Evolutionary conservation across 2,888 invertebrate species (phyloP).

Genomic region (Fragum fragum): DNA sequence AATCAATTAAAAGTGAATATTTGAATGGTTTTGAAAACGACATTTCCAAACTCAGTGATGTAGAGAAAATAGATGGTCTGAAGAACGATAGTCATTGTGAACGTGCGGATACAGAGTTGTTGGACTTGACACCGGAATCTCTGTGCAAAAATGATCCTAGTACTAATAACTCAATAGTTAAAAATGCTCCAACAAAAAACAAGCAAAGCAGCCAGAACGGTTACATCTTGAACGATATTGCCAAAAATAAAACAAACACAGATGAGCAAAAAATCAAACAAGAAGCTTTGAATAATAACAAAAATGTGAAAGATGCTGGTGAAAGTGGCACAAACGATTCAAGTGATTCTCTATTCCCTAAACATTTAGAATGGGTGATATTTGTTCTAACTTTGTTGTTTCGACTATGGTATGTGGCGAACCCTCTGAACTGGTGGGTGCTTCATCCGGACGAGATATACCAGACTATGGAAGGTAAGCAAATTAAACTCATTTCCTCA

Average conservation of each 20-base stretch:
- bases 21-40: no score
- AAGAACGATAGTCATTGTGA: no score
- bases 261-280: not conserved
- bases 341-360: conserved; percentile 67
- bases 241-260: not conserved
- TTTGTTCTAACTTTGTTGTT: conserved; percentile 69
- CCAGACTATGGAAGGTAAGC: conserved; percentile 81
- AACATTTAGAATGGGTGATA: conserved; percentile 69
- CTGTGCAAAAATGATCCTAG: no score
- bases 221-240: not conserved
- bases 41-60: no score
- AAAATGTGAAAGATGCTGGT: not conserved
- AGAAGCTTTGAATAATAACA: not conserved
- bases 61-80: no score
- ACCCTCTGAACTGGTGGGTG: conserved; percentile 80
- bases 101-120: no score
- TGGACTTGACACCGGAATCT: no score
- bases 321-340: not conserved
- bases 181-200: no score
- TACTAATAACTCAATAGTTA: no score
- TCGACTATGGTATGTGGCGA: conserved; percentile 71
- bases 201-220: not conserved
- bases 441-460: conserved; percentile 83
- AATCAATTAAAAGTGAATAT: no score
- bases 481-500: no score